These are phyloP conservation scores for Corbicula japonica DNA, from an alignment of 2,888 invertebrate species.

Conservation along the genomic window DNA sequence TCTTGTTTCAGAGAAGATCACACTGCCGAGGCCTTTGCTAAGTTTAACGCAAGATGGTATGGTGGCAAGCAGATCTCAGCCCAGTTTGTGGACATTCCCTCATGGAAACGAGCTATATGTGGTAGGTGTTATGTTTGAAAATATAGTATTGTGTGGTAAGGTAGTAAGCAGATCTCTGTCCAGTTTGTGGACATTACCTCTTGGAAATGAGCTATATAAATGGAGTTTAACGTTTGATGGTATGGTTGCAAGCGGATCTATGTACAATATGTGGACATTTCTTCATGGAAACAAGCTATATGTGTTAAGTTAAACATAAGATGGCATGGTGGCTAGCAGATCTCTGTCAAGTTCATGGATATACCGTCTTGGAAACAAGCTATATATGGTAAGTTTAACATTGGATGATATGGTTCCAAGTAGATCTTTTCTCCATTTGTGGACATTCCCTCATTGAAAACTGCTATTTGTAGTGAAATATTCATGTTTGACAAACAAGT, in stretches of 20 bases:
- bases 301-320: conserved; percentile 92
- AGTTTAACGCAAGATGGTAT: conserved; percentile 95
- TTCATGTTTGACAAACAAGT: too few species aligned
- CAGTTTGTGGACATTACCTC: too few species aligned
- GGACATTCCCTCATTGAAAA: too few species aligned
- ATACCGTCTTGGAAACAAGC: conserved; percentile 94
- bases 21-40: conserved; percentile 89
- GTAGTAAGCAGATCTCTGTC: too few species aligned
- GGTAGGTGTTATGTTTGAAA: conserved; percentile 88
- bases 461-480: too few species aligned
- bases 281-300: too few species aligned
- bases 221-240: conserved; percentile 86
- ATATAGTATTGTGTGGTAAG: background rate
- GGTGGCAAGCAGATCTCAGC: conserved; percentile 93
- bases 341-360: conserved; percentile 93
- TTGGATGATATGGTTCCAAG: background rate
- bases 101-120: conserved; percentile 96
- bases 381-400: conserved; percentile 91
- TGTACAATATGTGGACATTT: too few species aligned
- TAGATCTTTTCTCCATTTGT: too few species aligned
- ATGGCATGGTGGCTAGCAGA: conserved; percentile 94
- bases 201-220: too few species aligned
- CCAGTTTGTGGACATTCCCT: conserved; percentile 92
- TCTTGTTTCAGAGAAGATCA: conserved; percentile 82
- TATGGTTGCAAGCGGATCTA: background rate